Percentiles rank a stretch among this genome's conserved stretches.
Conservation (phyloP, 2,888 invertebrate species). For the Yponomeuta plumbellus region DNA sequence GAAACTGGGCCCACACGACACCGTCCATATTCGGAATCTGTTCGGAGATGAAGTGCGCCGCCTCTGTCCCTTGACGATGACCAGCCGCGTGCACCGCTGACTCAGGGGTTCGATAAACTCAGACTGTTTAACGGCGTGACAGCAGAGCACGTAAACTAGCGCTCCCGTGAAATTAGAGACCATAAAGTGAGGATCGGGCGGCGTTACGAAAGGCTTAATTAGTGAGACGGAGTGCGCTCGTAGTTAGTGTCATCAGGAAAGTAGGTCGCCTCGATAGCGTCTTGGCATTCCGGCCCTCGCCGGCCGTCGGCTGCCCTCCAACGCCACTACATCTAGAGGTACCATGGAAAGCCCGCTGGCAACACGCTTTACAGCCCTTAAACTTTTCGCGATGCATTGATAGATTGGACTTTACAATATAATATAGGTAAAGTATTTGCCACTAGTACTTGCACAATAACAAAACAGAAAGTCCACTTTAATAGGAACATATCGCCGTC, state of each 20-base stretch:
- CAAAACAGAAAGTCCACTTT: too few relatives aligned
- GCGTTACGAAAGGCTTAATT: neutral
- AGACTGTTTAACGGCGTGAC: neutral
- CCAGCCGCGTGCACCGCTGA: neutral
- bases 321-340: too few relatives aligned
- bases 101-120: neutral
- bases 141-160: neutral
- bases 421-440: neutral
- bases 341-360: too few relatives aligned
- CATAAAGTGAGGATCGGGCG: neutral
- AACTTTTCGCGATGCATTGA: neutral
- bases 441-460: neutral
- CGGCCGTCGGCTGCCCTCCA: too few relatives aligned
- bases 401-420: too few relatives aligned
- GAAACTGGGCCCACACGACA: conserved; percentile 4
- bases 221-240: neutral
- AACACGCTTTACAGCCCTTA: neutral
- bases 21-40: conserved; percentile 7
- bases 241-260: conserved; percentile 1
- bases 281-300: neutral
- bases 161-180: neutral
- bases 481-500: too few relatives aligned
- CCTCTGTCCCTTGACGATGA: neutral
- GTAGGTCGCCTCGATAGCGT: conserved; percentile 2
- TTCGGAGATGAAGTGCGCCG: neutral